Evolutionary conservation across 2,113 vertebrate species (phyloP), one percentile per base, ranked within the genome.

Genomic region (Rhinopomastus cyanomelas): DNA sequence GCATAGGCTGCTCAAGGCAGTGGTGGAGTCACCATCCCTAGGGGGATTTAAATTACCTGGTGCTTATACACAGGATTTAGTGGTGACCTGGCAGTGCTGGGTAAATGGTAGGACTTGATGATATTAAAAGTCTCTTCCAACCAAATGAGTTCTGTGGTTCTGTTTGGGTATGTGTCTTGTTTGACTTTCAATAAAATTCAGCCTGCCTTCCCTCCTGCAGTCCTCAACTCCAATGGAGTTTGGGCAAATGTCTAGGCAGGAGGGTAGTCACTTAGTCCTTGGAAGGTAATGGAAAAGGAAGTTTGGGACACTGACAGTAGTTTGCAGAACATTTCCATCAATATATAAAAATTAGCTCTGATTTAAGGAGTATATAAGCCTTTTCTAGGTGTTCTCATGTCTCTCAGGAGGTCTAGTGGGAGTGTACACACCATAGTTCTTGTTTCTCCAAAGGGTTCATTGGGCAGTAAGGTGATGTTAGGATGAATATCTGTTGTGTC

Each of bases 101-200:
- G 39, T 42, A 11, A 15, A 42, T 42, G 39, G 39, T 42, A 12
- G 39, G 39, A 42, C 39, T 15, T 42, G 39, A 42, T 42, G 39
- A 42, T 42, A 15, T 15, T 42, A 42, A 42, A 42, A 15, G 15
- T 42, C 39, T 42, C 11, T 42, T 42, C 39, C 39, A 42, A 11
- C 39, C 11, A 11, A 15, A 42, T 42, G 39, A 11, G 39, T 42
- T 42, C 39, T 42, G 39, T 42, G 39, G 15, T 15, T 42, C 15
- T 42, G 29, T 66, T 55, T 67, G 51, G 26, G 9, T 13, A 26
- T 18, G 7, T 64, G 37, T 42, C 42, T 61, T 5, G 3, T 20
- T 21, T 1, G 7, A 30, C 22, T 13, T 78, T 10, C 61, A 62
- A 4, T 12, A 6, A 27, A 30, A 27, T 0, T 0, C 17, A 61